Conservation (phyloP, 2,888 invertebrate species). For the Lasius fuliginosus region DNA sequence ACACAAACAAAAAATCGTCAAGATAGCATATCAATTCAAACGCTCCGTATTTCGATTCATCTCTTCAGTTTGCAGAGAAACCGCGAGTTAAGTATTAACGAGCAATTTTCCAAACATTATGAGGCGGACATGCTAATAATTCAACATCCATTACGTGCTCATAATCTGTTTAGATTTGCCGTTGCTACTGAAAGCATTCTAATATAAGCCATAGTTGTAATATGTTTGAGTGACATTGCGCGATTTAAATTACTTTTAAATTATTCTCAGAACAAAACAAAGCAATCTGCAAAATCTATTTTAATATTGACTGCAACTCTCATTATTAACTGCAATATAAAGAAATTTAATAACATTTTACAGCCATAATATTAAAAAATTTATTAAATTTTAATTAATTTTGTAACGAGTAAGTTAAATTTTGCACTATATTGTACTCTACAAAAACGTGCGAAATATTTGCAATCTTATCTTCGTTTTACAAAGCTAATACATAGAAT, state of each 20-base stretch:
- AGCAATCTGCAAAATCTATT: neutral
- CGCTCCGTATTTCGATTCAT: neutral
- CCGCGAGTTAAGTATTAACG: conserved; percentile 36
- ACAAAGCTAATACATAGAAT: neutral
- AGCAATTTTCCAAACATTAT: conserved; percentile 35
- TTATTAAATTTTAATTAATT: conserved; percentile 23
- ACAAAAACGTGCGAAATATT: neutral
- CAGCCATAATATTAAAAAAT: neutral
- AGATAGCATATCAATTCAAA: neutral
- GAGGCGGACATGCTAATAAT: conserved; percentile 28
- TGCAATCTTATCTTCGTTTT: neutral
- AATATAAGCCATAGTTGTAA: neutral
- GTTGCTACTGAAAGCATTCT: neutral
- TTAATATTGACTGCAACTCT: neutral
- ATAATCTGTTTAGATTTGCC: conserved; percentile 14
- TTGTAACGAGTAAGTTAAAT: conserved; percentile 2
- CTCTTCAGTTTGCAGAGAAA: conserved; percentile 1
- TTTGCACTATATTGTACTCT: neutral
- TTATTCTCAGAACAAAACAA: neutral
- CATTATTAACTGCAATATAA: neutral
- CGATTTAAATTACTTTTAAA: conserved; percentile 26
- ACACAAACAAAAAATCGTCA: neutral
- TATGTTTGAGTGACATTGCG: neutral
- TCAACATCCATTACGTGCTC: neutral
- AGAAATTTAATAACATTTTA: conserved; percentile 3